These are phyloP conservation scores for Ophioninae sp. DNA, from an alignment of 2,888 invertebrate species.

Conservation along the genomic window DNA sequence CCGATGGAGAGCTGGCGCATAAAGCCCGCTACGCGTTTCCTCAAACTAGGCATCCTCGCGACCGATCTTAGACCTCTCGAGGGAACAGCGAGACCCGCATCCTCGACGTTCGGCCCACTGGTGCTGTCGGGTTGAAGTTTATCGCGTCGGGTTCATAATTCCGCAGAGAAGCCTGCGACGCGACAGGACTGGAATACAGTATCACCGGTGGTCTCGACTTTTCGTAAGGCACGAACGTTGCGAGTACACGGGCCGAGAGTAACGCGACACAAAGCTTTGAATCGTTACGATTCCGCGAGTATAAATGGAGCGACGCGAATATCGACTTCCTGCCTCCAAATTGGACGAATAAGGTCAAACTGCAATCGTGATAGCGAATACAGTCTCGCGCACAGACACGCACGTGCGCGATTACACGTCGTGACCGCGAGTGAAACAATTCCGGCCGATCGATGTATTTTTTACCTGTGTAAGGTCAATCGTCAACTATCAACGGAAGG, in stretches of 20 bases:
- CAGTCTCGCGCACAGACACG: slow-evolving; percentile 1
- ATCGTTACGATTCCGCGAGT: slow-evolving; percentile 29
- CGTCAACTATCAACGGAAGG: background rate
- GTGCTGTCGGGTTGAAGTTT: background rate
- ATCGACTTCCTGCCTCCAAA: slow-evolving; percentile 59
- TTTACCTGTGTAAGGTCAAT: slow-evolving; percentile 36
- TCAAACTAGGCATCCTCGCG: slow-evolving; percentile 85
- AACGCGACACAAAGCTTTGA: background rate
- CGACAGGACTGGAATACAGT: background rate
- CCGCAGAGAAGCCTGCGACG: background rate
- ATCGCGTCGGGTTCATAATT: background rate
- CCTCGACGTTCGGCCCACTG: slow-evolving; percentile 19
- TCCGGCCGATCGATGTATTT: background rate
- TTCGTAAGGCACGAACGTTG: background rate
- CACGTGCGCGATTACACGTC: slow-evolving; percentile 35
- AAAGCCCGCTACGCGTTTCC: slow-evolving; percentile 87
- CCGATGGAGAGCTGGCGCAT: slow-evolving; percentile 87
- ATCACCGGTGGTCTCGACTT: background rate
- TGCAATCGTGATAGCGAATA: slow-evolving; percentile 42
- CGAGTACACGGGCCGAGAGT: background rate
- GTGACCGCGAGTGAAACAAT: background rate
- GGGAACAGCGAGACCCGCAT: slow-evolving; percentile 22
- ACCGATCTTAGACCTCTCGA: slow-evolving; percentile 7
- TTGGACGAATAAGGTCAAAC: slow-evolving; percentile 60
- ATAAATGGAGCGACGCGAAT: slow-evolving; percentile 42